phyloP scores from a whole-genome alignment of 2,888 invertebrate species.

The Cetonia aurata region DNA sequence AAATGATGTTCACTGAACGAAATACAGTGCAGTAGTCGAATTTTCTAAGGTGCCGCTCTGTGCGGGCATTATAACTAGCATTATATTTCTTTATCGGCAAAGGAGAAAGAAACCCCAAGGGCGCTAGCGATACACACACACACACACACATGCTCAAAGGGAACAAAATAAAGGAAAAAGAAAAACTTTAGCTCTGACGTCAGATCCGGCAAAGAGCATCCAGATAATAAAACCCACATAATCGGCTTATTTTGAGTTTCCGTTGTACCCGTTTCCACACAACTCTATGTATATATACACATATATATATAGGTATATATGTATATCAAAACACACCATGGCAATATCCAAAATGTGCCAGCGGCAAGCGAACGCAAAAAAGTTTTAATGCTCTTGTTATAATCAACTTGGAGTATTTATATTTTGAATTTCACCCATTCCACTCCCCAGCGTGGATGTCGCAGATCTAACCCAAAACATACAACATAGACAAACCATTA shows the following conservation, averaged over 20 bases:
- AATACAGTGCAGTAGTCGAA: too few species aligned
- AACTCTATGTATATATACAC: not conserved
- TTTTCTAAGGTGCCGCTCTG: too few species aligned
- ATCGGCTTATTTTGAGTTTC: slow-evolving; percentile 43
- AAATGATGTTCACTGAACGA: too few species aligned
- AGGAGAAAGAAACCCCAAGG: slow-evolving; percentile 11
- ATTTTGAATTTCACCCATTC: slow-evolving; percentile 21
- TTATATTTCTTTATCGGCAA: slow-evolving; percentile 10
- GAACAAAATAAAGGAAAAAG: not conserved
- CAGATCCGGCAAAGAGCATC: slow-evolving; percentile 38
- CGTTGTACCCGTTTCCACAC: slow-evolving; percentile 25
- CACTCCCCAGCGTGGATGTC: not conserved
- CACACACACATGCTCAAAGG: not conserved
- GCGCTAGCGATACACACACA: not conserved
- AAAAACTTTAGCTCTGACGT: slow-evolving; percentile 16
- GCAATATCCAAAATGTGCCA: slow-evolving; percentile 25
- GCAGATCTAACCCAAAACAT: not conserved
- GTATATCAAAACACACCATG: too few species aligned
- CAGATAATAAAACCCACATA: slow-evolving; percentile 47
- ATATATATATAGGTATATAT: too few species aligned
- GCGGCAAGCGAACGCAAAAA: slow-evolving; percentile 11
- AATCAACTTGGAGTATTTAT: slow-evolving; percentile 24
- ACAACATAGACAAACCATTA: not conserved
- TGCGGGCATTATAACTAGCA: not conserved
- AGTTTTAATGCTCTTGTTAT: slow-evolving; percentile 34